These are phyloP conservation scores for Dryobota labecula DNA, from an alignment of 2,888 invertebrate species.

Conservation along the genomic window DNA sequence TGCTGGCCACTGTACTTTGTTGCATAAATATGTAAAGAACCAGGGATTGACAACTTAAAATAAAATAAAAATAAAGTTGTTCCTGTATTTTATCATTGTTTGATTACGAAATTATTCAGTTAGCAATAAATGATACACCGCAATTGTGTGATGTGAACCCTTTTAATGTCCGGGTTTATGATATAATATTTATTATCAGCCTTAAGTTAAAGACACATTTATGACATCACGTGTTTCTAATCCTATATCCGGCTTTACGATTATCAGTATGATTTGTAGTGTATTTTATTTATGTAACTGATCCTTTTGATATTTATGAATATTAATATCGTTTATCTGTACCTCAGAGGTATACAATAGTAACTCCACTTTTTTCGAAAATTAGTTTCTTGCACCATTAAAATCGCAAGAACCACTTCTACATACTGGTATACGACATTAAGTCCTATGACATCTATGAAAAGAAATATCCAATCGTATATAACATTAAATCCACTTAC, in stretches of 20 bases:
- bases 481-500: too few species aligned
- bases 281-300: slow-evolving; percentile 2
- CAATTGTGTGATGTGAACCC: slow-evolving; percentile 16
- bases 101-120: background rate
- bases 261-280: slow-evolving; percentile 20
- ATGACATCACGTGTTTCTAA: slow-evolving; percentile 8
- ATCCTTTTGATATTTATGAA: slow-evolving; percentile 10
- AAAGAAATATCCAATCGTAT: too few species aligned
- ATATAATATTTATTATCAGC: slow-evolving; percentile 4
- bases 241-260: slow-evolving; percentile 5
- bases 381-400: too few species aligned
- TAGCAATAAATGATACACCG: background rate
- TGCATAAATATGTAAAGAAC: background rate
- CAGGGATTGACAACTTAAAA: background rate
- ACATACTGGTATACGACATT: too few species aligned
- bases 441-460: too few species aligned
- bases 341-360: too few species aligned
- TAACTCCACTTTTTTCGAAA: too few species aligned
- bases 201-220: slow-evolving; percentile 26
- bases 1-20: too few species aligned
- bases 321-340: background rate
- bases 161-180: slow-evolving; percentile 7
- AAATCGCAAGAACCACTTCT: too few species aligned
- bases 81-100: background rate
- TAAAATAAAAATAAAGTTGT: background rate